These are phyloP conservation scores for Oxystoma pomonae DNA, from an alignment of 2,888 invertebrate genomes.

Conservation along the genomic window DNA sequence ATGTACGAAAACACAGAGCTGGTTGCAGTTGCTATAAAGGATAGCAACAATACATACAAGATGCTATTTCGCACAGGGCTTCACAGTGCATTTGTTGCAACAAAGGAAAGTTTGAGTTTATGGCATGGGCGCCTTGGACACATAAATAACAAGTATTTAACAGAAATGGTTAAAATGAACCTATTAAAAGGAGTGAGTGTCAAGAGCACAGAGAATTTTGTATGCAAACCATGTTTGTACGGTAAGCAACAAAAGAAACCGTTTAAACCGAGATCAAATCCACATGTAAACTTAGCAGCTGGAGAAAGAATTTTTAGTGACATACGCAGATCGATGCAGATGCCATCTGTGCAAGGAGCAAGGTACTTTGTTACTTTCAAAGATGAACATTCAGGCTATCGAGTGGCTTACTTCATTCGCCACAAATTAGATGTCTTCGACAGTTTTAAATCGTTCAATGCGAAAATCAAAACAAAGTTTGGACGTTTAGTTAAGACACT, in stretches of 20 bases:
- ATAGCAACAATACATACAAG: conserved; percentile 31
- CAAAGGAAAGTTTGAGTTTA: neutral
- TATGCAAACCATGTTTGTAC: conserved; percentile 23
- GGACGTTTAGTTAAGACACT: too few species aligned
- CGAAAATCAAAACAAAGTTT: conserved; percentile 22
- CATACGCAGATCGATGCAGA: conserved; percentile 22
- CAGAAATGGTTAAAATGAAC: conserved; percentile 11
- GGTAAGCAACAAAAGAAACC: conserved; percentile 21
- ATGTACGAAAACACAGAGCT: conserved; percentile 20
- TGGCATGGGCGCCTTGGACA: conserved; percentile 20
- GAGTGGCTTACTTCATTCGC: conserved; percentile 21
- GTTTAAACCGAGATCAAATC: too few species aligned
- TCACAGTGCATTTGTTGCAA: conserved; percentile 26
- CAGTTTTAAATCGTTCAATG: conserved; percentile 19
- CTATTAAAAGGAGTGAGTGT: conserved; percentile 4
- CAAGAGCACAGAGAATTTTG: conserved; percentile 16
- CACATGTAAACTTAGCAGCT: too few species aligned
- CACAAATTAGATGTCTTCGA: conserved; percentile 18
- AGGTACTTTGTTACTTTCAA: conserved; percentile 14
- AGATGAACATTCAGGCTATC: too few species aligned
- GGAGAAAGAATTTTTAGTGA: conserved; percentile 22
- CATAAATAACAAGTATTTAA: conserved; percentile 13
- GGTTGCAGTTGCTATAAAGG: conserved; percentile 21
- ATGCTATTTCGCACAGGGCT: too few species aligned
- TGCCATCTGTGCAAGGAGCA: too few species aligned